Conservation (phyloP, 2,797 vertebrate genomes). For the Arctocebus calabarensis region DNA sequence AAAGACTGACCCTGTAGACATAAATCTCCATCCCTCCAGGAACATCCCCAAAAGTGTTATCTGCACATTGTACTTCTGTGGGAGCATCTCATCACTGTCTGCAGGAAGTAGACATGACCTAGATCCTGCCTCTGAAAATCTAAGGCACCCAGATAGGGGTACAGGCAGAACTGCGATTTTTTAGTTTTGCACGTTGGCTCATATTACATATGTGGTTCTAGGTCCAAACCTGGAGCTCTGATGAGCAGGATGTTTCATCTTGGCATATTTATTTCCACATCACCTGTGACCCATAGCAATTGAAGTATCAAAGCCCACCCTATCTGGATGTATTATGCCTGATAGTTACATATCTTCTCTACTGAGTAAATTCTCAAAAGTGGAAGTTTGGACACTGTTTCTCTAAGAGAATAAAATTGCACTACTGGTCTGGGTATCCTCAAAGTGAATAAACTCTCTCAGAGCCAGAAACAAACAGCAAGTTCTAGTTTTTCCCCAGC, state of each 20-base stretch:
- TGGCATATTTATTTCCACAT: background rate
- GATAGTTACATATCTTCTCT: background rate
- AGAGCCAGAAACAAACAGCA: background rate
- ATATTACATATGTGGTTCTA: background rate
- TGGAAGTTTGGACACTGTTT: slow-evolving; percentile 25
- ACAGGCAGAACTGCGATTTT: background rate
- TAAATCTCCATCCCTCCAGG: background rate
- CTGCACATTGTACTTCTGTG: background rate
- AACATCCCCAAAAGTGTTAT: background rate
- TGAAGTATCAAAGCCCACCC: background rate
- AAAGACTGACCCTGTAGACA: background rate
- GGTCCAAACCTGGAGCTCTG: background rate
- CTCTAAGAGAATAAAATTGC: background rate
- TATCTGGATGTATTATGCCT: background rate
- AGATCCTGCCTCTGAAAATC: slow-evolving; percentile 45
- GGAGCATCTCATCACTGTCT: background rate
- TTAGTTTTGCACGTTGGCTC: background rate
- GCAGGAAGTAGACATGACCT: background rate
- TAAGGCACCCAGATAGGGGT: background rate
- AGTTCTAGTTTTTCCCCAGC: background rate
- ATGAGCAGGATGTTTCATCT: slow-evolving; percentile 22
- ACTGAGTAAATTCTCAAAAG: slow-evolving; percentile 19
- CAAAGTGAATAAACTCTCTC: slow-evolving; percentile 3
- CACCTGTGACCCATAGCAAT: background rate
- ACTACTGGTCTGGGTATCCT: background rate